A percentile compares a stretch with the other conserved stretches of the same genome.
phyloP scores from a whole-genome alignment of 2,888 invertebrate genomes.

The Miltochrista miniata region DNA sequence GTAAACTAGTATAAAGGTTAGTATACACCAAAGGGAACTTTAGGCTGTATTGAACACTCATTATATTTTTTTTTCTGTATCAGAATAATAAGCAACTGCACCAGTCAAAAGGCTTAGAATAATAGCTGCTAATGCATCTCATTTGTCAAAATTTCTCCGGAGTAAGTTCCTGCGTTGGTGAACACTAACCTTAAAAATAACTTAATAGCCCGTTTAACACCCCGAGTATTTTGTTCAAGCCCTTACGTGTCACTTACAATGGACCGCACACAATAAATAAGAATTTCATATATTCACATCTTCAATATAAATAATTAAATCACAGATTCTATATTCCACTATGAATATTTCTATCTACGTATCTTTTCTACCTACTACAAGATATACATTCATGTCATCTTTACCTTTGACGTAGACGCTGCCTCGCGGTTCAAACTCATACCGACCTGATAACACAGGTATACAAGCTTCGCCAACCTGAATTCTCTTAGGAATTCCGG shows the following conservation, averaged over 20 bases:
- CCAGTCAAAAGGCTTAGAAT: too few relatives aligned
- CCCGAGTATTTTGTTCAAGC: slow-evolving; percentile 71
- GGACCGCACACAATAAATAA: slow-evolving; percentile 58
- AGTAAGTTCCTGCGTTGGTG: background rate
- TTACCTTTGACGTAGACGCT: slow-evolving; percentile 98
- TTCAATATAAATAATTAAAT: slow-evolving; percentile 69
- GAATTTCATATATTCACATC: slow-evolving; percentile 44
- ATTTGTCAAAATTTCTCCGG: background rate
- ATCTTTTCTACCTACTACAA: slow-evolving; percentile 85
- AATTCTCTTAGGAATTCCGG: slow-evolving; percentile 93
- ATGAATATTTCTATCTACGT: slow-evolving; percentile 51
- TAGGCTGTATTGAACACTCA: too few relatives aligned
- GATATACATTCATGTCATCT: slow-evolving; percentile 96
- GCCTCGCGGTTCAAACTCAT: slow-evolving; percentile 96
- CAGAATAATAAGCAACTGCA: too few relatives aligned
- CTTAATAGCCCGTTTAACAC: slow-evolving; percentile 60
- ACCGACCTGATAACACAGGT: slow-evolving; percentile 87
- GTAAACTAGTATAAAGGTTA: slow-evolving; percentile 44
- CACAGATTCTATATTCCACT: slow-evolving; percentile 77
- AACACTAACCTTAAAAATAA: slow-evolving; percentile 47
- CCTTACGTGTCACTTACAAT: slow-evolving; percentile 43
- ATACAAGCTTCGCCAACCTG: slow-evolving; percentile 92
- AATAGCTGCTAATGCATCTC: too few relatives aligned
- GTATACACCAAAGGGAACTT: background rate
- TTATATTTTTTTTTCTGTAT: too few relatives aligned